These are phyloP conservation scores for Picus viridis DNA, from an alignment of 2,797 vertebrate genomes.

Conservation along the genomic window DNA sequence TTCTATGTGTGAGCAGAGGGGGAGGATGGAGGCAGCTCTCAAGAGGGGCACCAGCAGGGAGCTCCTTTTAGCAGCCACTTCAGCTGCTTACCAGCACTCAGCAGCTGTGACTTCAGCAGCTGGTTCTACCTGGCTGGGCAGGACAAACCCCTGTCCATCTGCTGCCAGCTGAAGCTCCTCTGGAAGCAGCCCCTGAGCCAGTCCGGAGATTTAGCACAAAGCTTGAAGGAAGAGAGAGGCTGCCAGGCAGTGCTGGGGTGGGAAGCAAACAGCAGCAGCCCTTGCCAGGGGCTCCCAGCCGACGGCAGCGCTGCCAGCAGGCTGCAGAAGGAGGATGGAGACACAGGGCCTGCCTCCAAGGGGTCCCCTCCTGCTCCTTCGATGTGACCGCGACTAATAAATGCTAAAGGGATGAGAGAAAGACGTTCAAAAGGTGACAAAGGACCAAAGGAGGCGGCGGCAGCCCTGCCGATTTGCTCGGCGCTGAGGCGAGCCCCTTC, in stretches of 20 bases:
- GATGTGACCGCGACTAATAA: neutral
- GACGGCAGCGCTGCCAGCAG: neutral
- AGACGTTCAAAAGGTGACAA: neutral
- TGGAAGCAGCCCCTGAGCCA: fast-evolving
- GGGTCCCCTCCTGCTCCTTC: neutral
- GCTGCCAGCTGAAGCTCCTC: neutral
- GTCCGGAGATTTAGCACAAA: neutral
- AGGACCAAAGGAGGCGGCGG: neutral
- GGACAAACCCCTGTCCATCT: neutral
- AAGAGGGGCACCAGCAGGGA: neutral
- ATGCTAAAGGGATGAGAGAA: neutral
- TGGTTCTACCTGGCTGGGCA: neutral
- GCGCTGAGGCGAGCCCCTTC: neutral
- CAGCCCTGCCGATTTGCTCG: neutral
- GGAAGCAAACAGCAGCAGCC: neutral
- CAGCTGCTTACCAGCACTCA: neutral
- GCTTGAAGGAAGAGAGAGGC: neutral
- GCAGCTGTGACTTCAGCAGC: neutral
- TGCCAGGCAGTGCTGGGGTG: neutral
- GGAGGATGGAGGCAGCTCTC: neutral
- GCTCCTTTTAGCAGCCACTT: neutral
- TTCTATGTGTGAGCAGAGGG: neutral
- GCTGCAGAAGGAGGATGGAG: neutral
- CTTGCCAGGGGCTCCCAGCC: neutral
- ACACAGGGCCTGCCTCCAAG: neutral